phyloP scores from a whole-genome alignment of 2,113 vertebrate species.

The Siniperca knerii region DNA sequence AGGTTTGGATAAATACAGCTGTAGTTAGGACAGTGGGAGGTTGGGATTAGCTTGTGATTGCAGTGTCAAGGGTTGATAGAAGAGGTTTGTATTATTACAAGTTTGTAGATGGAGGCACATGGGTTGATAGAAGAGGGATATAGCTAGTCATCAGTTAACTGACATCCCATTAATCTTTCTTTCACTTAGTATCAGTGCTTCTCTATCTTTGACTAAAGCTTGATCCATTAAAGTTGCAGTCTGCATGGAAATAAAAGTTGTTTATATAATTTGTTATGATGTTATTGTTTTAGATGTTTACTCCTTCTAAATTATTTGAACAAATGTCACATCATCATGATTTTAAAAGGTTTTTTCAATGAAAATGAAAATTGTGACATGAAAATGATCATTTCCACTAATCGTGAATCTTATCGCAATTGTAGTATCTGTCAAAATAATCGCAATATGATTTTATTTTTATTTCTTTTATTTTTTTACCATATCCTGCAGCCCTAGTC shows the following conservation, averaged over 20 bases:
- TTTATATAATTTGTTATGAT: background rate
- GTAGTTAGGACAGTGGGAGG: constrained; percentile 59
- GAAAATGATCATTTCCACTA: no score
- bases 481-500: no score
- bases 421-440: no score
- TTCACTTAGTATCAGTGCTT: constrained; percentile 17
- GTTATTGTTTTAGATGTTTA: constrained; percentile 19
- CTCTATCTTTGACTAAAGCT: constrained; percentile 17
- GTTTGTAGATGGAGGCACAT: constrained; percentile 34
- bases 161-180: constrained; percentile 30
- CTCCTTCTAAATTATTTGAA: constrained; percentile 12
- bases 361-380: no score
- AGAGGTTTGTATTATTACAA: constrained; percentile 53
- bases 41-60: constrained; percentile 66
- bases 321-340: background rate
- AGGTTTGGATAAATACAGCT: constrained; percentile 71
- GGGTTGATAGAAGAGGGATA: constrained; percentile 27
- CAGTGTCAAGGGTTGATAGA: constrained; percentile 63
- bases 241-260: constrained; percentile 5
- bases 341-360: no score
- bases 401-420: no score
- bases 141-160: constrained; percentile 17
- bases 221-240: background rate
- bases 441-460: no score
- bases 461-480: no score